Evolutionary conservation across 2,113 vertebrate species (phyloP), one percentile per base, ranked within the genome.

Genomic region (Passer montanus): DNA sequence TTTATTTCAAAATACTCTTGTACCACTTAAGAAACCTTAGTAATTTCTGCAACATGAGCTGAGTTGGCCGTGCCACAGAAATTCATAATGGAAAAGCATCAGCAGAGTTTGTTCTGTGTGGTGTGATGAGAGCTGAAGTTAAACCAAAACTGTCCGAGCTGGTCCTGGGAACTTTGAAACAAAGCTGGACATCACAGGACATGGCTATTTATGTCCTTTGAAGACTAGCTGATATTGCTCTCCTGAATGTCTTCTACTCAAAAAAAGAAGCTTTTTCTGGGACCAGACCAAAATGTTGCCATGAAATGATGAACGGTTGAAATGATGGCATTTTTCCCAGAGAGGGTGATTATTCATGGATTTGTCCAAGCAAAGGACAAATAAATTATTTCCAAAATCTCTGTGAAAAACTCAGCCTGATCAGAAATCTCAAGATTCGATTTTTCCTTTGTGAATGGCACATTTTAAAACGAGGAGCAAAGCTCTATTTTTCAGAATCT

Each of bases 391-490:
- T 78, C 24, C n/a, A 84, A 89, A 93, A 72, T 93, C 52, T 74
- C 50, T 84, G 28, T 70, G 55, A 94, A 92, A 94, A 90, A 21
- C 19, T 72, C 62, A 37, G 4, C 69, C 30, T 53, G 56, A 86
- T 81, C 41, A 86, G 64, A 92, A 88, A 78, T 75, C 49, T 90
- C 60, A 90, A 33, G 27, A 77, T 78, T 69, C 50, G 39, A 13
- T 47, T 86, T 92, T 92, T 93, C 60, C 74, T 60, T 92, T 49
- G 58, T 76, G 75, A 95, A 80, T 56, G 66, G 55, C 69, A 91
- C 37, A 81, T 91, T 85, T 95, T 89, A 83, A 95, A 93, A 94
- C 28, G 47, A 93, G 84, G 95, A 92, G 67, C n/a, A 89, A 79
- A 89, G 77, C 15, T 85, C 46, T 75, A 33, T 96, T 96, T 89